A percentile compares a stretch with the other conserved stretches of the same genome.
These are phyloP conservation scores for Epinotia ramella DNA, from an alignment of 2,888 invertebrate genomes.

Conservation along the genomic window DNA sequence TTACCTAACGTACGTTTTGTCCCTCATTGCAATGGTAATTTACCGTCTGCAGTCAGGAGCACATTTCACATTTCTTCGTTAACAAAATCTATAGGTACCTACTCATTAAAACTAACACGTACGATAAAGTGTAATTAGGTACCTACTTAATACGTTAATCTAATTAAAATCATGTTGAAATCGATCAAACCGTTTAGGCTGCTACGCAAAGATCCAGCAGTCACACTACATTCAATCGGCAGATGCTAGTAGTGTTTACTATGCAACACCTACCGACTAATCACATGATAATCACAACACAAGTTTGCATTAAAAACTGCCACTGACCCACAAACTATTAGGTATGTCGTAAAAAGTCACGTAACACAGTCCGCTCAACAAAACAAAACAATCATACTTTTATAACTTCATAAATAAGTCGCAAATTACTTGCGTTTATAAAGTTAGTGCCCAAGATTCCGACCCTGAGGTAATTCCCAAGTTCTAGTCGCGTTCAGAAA, in stretches of 20 bases:
- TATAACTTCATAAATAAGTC: neutral
- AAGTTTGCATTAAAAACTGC: conserved; percentile 11
- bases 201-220: neutral
- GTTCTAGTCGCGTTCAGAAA: conserved; percentile 5
- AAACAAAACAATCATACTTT: conserved; percentile 13
- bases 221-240: neutral
- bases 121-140: too few relatives aligned
- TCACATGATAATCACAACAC: conserved; percentile 21
- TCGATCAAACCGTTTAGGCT: neutral
- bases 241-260: neutral
- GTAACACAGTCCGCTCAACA: conserved; percentile 16
- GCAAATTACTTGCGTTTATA: neutral
- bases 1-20: neutral
- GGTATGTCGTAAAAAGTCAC: conserved; percentile 9
- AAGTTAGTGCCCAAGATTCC: neutral
- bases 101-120: too few relatives aligned
- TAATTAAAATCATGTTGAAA: neutral
- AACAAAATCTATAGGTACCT: too few relatives aligned
- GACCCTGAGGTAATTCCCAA: conserved; percentile 17
- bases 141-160: too few relatives aligned
- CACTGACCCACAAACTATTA: conserved; percentile 25
- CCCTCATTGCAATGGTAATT: too few relatives aligned
- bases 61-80: too few relatives aligned
- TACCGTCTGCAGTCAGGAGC: too few relatives aligned
- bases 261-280: conserved; percentile 1